Percentiles rank a stretch among this genome's conserved stretches.
Conservation (phyloP, 1,140 invertebrate species). For the Hetaerina americana region DNA sequence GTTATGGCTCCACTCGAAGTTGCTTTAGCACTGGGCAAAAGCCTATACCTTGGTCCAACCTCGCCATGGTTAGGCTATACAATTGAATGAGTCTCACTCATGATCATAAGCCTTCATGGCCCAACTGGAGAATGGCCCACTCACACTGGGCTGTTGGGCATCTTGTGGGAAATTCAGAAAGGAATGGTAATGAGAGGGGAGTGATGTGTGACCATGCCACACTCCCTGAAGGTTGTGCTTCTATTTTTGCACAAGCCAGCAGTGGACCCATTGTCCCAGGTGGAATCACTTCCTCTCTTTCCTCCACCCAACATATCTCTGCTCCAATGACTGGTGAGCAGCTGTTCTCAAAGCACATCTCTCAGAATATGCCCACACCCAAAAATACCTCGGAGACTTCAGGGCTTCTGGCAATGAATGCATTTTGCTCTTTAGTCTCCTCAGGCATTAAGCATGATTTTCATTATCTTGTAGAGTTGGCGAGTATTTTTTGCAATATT, state of each 20-base stretch:
- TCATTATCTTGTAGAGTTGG: too few species aligned
- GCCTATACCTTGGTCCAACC: constrained; percentile 12
- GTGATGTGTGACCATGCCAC: too few species aligned
- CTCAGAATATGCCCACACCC: constrained; percentile 37
- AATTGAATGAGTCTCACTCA: background rate
- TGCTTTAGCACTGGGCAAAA: constrained; percentile 29
- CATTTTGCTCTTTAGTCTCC: constrained; percentile 8
- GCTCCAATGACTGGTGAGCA: constrained; percentile 25
- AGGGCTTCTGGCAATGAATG: constrained; percentile 24
- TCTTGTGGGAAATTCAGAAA: too few species aligned
- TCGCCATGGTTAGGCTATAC: background rate
- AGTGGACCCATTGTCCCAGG: background rate
- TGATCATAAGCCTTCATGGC: background rate
- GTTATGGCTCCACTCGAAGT: constrained; percentile 45
- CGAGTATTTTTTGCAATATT: too few species aligned
- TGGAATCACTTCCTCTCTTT: background rate
- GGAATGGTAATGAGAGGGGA: too few species aligned
- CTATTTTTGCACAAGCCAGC: background rate
- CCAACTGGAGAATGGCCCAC: background rate
- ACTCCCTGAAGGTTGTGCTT: background rate
- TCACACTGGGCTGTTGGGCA: background rate
- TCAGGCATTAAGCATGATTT: too few species aligned
- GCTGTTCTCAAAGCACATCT: constrained; percentile 29
- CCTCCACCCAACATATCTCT: constrained; percentile 26
- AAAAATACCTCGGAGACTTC: constrained; percentile 28